phyloP scores from a whole-genome alignment of 2,113 vertebrate species.

The chimpanzee (Pan troglodytes) region NHGRI_mPanTro3-v2.1_pri NC_086015.1:75310001-75310500 shows the following conservation, averaged over 20 bases:
- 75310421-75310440: too few relatives aligned
- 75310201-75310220: not conserved
- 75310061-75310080: fast-evolving
- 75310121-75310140: not conserved
- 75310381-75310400: too few relatives aligned
- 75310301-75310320: not conserved
- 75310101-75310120: not conserved
- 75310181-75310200: not conserved
- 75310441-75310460: too few relatives aligned
- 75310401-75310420: too few relatives aligned
- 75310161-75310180: not conserved
- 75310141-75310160: not conserved
- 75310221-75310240: not conserved
- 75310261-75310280: fast-evolving
- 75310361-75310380: too few relatives aligned
- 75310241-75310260: not conserved
- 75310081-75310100: not conserved
- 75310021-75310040: fast-evolving
- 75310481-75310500: too few relatives aligned
- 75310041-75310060: too few relatives aligned
- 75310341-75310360: not conserved
- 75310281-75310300: not conserved
- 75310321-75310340: not conserved
- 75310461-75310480: too few relatives aligned
- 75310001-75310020: not conserved